A percentile compares a stretch with the other conserved stretches of the same genome.
These are phyloP conservation scores for Conomelus anceps DNA, from an alignment of 2,888 invertebrate genomes.

Conservation along the genomic window DNA sequence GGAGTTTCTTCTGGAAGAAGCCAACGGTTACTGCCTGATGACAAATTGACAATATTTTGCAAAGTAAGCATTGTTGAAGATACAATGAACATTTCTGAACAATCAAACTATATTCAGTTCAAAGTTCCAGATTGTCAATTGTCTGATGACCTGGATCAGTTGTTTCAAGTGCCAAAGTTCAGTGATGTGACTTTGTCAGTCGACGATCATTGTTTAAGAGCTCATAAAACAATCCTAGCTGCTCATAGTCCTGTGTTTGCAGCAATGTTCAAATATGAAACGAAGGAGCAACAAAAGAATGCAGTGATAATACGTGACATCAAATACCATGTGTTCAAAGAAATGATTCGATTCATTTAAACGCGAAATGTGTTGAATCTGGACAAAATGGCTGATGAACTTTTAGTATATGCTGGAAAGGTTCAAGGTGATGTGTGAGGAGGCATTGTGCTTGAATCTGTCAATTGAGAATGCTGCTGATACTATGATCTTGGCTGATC, in stretches of 20 bases:
- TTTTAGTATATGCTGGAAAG: slow-evolving; percentile 94
- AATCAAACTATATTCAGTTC: slow-evolving; percentile 95
- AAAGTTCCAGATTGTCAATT: slow-evolving; percentile 91
- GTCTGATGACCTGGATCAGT: slow-evolving; percentile 88
- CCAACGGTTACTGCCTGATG: slow-evolving; percentile 98
- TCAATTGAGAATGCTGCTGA: slow-evolving; percentile 96
- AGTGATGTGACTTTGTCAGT: slow-evolving; percentile 95
- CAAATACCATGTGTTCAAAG: slow-evolving; percentile 93
- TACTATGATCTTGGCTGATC: slow-evolving; percentile 92
- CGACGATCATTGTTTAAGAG: slow-evolving; percentile 82
- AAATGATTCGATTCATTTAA: slow-evolving; percentile 97
- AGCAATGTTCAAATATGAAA: slow-evolving; percentile 99
- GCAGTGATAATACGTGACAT: slow-evolving; percentile 95
- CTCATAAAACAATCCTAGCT: slow-evolving; percentile 97
- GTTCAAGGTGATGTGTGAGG: slow-evolving; percentile 98
- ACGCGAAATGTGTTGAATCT: slow-evolving; percentile 93
- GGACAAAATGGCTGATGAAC: slow-evolving; percentile 97
- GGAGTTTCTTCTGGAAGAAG: slow-evolving; percentile 97
- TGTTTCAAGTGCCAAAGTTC: slow-evolving; percentile 96
- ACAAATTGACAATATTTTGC: slow-evolving; percentile 98
- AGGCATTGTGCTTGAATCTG: slow-evolving; percentile 88
- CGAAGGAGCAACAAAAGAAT: slow-evolving; percentile 96
- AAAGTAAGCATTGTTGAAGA: slow-evolving; percentile 98
- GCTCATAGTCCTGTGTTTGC: slow-evolving; percentile 98
- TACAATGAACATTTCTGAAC: slow-evolving; percentile 98